Percentiles rank a stretch among this genome's conserved stretches.
Evolutionary conservation across 2,113 vertebrate species (phyloP).

Genomic region (Campylomormyrus tamandua): DNA sequence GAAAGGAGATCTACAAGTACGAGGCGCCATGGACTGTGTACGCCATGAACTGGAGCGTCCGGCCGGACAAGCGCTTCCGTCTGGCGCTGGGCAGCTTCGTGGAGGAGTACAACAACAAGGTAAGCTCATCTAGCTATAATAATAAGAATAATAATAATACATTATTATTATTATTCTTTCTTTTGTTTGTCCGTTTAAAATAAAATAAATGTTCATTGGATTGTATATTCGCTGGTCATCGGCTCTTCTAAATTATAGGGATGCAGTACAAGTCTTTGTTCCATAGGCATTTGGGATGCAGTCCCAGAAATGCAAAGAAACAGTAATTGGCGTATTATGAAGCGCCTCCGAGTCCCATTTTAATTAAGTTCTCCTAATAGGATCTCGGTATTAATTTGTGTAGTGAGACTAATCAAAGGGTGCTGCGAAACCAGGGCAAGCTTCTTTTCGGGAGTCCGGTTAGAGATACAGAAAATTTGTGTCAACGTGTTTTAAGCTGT

Average conservation of each 20-base stretch:
- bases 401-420: background rate
- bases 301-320: background rate
- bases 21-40: slow-evolving; percentile 97
- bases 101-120: slow-evolving; percentile 98
- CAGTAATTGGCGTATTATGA: background rate
- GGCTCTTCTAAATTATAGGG: background rate
- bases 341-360: background rate
- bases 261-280: background rate
- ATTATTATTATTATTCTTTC: background rate
- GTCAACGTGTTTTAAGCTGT: background rate
- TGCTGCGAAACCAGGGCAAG: background rate
- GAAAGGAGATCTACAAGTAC: slow-evolving; percentile 99
- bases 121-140: slow-evolving; percentile 36
- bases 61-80: slow-evolving; percentile 92
- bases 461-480: background rate
- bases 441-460: background rate
- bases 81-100: slow-evolving; percentile 93
- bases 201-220: background rate
- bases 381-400: background rate
- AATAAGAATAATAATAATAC: too few species aligned
- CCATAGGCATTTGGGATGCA: background rate
- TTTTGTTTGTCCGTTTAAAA: background rate
- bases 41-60: slow-evolving; percentile 97
- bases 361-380: background rate
- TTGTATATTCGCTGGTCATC: background rate